These are phyloP conservation scores for Mechanitis mazaeus DNA, from an alignment of 2,888 invertebrate genomes.

Conservation along the genomic window DNA sequence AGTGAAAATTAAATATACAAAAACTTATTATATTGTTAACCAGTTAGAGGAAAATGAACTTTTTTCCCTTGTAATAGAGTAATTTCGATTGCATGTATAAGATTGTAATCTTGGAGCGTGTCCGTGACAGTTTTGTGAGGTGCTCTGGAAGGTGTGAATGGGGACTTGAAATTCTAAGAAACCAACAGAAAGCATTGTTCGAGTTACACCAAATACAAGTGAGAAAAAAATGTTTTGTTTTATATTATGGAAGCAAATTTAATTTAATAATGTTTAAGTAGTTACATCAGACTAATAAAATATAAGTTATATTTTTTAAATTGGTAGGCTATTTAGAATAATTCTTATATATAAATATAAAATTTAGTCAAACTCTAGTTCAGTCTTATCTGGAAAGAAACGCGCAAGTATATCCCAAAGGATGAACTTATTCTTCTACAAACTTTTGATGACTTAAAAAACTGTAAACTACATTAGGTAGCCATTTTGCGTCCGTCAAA, in stretches of 20 bases:
- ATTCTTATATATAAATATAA: not conserved
- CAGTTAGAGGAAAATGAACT: constrained; percentile 16
- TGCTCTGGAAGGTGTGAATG: constrained; percentile 41
- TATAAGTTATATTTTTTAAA: no score
- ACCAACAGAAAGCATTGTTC: constrained; percentile 26
- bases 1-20: constrained; percentile 42
- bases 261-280: not conserved
- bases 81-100: constrained; percentile 9
- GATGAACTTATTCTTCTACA: constrained; percentile 5
- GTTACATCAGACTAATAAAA: no score
- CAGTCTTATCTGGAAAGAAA: not conserved
- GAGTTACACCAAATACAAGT: constrained; percentile 28
- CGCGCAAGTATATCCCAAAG: not conserved
- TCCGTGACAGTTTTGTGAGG: constrained; percentile 40
- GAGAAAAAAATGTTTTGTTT: constrained; percentile 1
- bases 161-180: constrained; percentile 37
- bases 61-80: constrained; percentile 20
- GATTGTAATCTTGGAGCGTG: constrained; percentile 30
- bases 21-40: constrained; percentile 26
- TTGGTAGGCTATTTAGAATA: no score
- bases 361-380: not conserved
- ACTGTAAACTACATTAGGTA: constrained; percentile 34
- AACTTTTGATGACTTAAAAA: constrained; percentile 20
- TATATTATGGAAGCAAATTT: not conserved
- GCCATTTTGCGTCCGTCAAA: constrained; percentile 66